Conservation (phyloP, 2,888 invertebrate genomes). For the Teleogryllus oceanicus region DNA sequence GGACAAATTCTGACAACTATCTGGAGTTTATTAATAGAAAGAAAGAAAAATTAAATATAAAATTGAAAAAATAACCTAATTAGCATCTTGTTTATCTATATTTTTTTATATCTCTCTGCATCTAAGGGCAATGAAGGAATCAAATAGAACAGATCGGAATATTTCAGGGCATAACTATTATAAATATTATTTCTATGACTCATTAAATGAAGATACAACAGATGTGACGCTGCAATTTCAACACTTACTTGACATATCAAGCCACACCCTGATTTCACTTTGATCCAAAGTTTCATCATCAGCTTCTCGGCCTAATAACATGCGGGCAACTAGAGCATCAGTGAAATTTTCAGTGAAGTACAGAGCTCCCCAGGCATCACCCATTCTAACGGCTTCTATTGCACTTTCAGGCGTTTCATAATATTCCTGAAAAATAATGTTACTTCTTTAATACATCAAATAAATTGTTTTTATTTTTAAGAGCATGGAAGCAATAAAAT, state of each 20-base stretch:
- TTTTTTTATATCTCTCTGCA: too few species aligned
- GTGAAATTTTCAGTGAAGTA: constrained; percentile 89
- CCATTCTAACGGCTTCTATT: constrained; percentile 66
- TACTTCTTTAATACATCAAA: background rate
- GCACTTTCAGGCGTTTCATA: constrained; percentile 66
- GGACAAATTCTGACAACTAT: too few species aligned
- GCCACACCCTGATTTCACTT: constrained; percentile 83
- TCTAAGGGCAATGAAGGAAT: too few species aligned
- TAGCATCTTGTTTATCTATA: too few species aligned
- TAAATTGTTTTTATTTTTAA: background rate
- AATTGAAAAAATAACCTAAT: too few species aligned
- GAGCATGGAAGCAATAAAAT: background rate
- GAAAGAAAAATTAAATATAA: too few species aligned
- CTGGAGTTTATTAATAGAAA: too few species aligned
- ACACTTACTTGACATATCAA: constrained; percentile 81
- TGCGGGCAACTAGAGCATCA: constrained; percentile 75
- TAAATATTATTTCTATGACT: too few species aligned
- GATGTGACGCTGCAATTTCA: too few species aligned
- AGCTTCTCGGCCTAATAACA: constrained; percentile 74
- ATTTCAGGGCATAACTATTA: too few species aligned
- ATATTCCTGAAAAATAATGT: constrained; percentile 48
- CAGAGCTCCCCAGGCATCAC: constrained; percentile 84
- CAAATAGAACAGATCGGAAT: too few species aligned
- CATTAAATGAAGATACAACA: too few species aligned
- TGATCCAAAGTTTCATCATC: constrained; percentile 83